A percentile compares a stretch with the other conserved stretches of the same genome.
Evolutionary conservation across 1,140 invertebrate species (phyloP).

Genomic region (Copidosoma floridanum): DNA sequence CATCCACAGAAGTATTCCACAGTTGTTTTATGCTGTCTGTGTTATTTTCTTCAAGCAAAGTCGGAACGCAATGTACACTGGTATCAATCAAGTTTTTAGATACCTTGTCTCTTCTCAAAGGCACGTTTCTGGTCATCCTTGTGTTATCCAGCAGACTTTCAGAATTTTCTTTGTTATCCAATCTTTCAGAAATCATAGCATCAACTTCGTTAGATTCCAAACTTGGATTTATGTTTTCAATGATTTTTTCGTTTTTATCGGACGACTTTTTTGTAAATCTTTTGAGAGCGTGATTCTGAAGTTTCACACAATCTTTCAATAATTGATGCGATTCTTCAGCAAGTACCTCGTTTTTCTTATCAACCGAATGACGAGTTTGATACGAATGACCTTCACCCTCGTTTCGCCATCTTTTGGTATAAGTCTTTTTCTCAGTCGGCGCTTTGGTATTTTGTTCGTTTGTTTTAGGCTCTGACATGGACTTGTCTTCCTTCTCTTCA

Average conservation of each 20-base stretch:
- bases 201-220: neutral
- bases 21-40: neutral
- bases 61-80: neutral
- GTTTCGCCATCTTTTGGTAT: neutral
- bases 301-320: neutral
- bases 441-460: neutral
- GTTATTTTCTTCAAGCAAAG: neutral
- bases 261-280: neutral
- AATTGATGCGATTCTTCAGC: neutral
- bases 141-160: conserved; percentile 4
- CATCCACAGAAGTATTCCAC: neutral
- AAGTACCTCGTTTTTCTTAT: neutral
- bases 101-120: neutral
- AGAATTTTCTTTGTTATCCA: conserved; percentile 19
- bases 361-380: no score
- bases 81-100: conserved; percentile 7
- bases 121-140: neutral
- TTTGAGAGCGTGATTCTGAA: neutral
- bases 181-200: neutral
- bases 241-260: neutral
- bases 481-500: neutral
- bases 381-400: neutral
- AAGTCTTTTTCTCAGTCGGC: neutral
- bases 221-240: neutral
- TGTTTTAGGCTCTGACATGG: neutral